Evolutionary conservation across 2,113 vertebrate species (phyloP).

Genomic region (Mungos mungo): DNA sequence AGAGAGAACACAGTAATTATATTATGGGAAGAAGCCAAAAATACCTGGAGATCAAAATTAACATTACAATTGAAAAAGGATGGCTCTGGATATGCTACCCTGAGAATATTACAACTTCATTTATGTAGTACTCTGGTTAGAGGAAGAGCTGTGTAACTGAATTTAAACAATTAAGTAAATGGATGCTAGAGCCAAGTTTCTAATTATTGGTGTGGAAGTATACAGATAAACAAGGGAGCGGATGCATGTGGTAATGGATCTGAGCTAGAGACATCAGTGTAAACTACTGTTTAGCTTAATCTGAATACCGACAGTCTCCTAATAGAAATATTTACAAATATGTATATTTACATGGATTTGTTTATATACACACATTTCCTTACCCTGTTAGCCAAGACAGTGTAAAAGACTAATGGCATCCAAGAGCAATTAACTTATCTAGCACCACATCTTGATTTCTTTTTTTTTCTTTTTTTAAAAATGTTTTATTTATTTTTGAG

Average conservation of each 20-base stretch:
- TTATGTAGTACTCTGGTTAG: background rate
- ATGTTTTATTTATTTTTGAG: too few relatives aligned
- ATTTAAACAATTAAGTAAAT: background rate
- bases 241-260: background rate
- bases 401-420: background rate
- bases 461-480: too few relatives aligned
- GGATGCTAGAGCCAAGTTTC: background rate
- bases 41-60: background rate
- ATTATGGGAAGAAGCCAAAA: background rate
- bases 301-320: background rate
- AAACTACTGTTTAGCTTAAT: background rate
- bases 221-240: background rate
- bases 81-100: background rate
- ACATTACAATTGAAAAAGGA: background rate
- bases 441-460: background rate
- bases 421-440: background rate
- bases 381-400: background rate
- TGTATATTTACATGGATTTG: background rate
- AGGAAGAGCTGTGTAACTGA: background rate
- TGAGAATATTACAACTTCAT: background rate
- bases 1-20: background rate
- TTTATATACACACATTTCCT: background rate
- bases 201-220: background rate
- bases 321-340: background rate
- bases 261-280: background rate